Base-by-base conservation (phyloP, 2,113 vertebrate genomes). In the Ochotona princeps region DNA sequence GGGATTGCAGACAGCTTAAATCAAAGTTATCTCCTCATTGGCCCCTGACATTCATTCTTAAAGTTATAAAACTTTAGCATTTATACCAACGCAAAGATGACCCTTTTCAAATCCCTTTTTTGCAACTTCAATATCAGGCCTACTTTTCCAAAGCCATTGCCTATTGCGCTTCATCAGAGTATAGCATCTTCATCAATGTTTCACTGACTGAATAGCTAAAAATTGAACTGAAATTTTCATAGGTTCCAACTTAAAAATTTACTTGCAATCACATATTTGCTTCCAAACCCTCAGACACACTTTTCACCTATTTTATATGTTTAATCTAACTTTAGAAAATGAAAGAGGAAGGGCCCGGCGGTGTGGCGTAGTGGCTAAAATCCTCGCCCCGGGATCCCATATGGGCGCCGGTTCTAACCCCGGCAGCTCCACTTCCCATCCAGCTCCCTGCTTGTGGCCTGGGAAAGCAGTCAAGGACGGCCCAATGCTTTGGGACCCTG, bases 231-330 rank as follows among this genome's bases (percentile, higher is more conserved):
- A 91, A 93, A 85, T 88, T 12, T 84, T 14, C 61, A 72, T 7
- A 70, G 32, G 3, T 60, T 85, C n/a, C 66, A 47, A 89, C 72
- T 65, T 63, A 93, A 86, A 28, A 91, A 75, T 26, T 57, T 65
- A 85, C 11, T 79, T 69, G 18, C 5, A 94, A 38, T 25, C 63
- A 82, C 2, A 75, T 7, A 12, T 54, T 44, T 72, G 0, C 7
- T 21, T 7, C n/a, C 32, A 84, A 61, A 82, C 7, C 72, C 12
- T 72, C 15, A 67, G 18, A 15, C 54, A 57, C 54, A 57, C 54
- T 57, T 57, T 12, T 7, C 1, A 12, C 1, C 5, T 5, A 12
- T 9, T 35, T 17, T 72, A 87, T 51, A 60, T 87, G 21, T 5
- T 32, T 74, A 87, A 80, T 47, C 30, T 23, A 85, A 25, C 23